Evolutionary conservation across 2,888 invertebrate genomes (phyloP).

Genomic region (Acronicta leporina): DNA sequence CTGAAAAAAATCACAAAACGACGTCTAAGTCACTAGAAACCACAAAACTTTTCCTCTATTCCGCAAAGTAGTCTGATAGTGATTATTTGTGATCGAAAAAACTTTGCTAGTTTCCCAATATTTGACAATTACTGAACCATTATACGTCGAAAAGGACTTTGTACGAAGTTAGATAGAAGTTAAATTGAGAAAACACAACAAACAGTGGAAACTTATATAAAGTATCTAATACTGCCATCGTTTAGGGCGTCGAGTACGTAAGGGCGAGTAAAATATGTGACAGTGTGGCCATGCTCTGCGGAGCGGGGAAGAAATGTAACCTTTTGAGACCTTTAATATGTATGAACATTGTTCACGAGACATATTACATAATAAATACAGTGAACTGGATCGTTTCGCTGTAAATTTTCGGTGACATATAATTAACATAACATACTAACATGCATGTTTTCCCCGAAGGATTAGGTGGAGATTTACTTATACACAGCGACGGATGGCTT

Average conservation of each 20-base stretch:
- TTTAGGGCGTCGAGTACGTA: conserved; percentile 62
- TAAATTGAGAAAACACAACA: conserved; percentile 57
- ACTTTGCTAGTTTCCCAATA: conserved; percentile 30
- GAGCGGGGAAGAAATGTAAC: conserved; percentile 82
- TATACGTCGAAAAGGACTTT: conserved; percentile 35
- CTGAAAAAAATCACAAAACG: not conserved
- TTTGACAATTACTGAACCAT: conserved; percentile 48
- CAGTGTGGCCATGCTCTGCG: conserved; percentile 78
- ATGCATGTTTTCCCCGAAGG: too few relatives aligned
- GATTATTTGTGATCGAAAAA: conserved; percentile 29
- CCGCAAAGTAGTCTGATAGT: conserved; percentile 7
- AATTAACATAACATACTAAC: not conserved
- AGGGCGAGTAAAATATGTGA: conserved; percentile 82
- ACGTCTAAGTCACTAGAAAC: not conserved
- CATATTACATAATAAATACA: conserved; percentile 45
- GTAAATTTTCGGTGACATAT: conserved; percentile 7
- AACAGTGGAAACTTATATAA: conserved; percentile 55
- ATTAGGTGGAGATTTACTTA: too few relatives aligned
- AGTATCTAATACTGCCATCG: conserved; percentile 61
- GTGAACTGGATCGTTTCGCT: conserved; percentile 25
- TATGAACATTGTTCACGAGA: conserved; percentile 58
- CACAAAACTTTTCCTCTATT: not conserved
- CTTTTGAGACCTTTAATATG: conserved; percentile 70
- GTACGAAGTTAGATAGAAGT: conserved; percentile 42
- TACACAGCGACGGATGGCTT: too few relatives aligned